Base-by-base conservation (phyloP, 2,888 invertebrate species). In the Conomelus anceps region DNA sequence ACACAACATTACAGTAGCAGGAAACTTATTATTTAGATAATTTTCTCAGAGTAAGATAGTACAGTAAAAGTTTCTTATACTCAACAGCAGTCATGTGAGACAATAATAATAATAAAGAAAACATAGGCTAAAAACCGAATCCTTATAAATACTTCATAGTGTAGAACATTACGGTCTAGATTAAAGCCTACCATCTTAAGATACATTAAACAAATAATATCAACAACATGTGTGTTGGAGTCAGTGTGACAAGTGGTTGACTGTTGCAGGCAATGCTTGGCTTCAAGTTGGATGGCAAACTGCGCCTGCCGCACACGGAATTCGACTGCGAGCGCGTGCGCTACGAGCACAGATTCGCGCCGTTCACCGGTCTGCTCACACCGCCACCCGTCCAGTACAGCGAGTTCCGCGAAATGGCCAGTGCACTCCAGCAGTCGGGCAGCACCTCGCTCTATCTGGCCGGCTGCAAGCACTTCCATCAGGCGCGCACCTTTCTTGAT, bases 211-310 rank as follows among this genome's bases (percentile, higher is more conserved):
- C n/a, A n/a, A n/a, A n/a, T n/a, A n/a, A n/a, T n/a, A n/a, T n/a
- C n/a, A n/a, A n/a, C n/a, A 97, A 97, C 93, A 96, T 99, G 95
- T 98, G 98, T 93, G 99, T 98, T 0, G 99, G 98, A 7, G 98
- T 97, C 93, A 98, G 98, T 92, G 98, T 98, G 95, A 98, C 96
- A 93, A 13, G 63, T 26, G 26, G 9, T 7, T 26, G 91, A 87
- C 90, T 90, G 90, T 93, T 92, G 87, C 93, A 97, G 97, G 98
- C 98, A n/a, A 94, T 98, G 92, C 96, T 97, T 89, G 99, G 98
- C 0, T 96, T 99, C 92, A 96, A 97, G 91, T 95, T 98, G 93
- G 98, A 98, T 92, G 97, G 97, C 89, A 98, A 98, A 93, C 95
- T 99, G 91, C 93, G 93, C 84, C 95, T 97, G 93, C 98, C 98